phyloP scores from a whole-genome alignment of 2,888 invertebrate genomes.

The Fragum sueziense region DNA sequence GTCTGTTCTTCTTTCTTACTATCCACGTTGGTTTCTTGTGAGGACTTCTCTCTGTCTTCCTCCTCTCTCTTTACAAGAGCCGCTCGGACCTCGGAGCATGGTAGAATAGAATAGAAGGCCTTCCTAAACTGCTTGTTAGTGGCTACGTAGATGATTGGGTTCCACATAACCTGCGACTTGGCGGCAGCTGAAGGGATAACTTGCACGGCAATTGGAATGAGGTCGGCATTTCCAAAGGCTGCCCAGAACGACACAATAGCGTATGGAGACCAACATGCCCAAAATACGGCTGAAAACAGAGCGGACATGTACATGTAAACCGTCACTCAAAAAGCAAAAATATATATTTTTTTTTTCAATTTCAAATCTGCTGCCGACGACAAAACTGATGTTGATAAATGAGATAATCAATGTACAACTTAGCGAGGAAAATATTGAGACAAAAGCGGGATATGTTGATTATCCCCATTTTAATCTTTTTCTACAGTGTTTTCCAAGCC shows the following conservation, averaged over 20 bases:
- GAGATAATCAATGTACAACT: no score
- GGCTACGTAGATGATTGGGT: conserved; percentile 75
- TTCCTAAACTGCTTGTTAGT: conserved; percentile 71
- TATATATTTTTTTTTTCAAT: no score
- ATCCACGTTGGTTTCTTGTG: conserved; percentile 35
- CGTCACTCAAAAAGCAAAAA: no score
- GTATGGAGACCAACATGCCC: conserved; percentile 74
- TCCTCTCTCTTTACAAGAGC: conserved; percentile 37
- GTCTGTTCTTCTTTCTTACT: conserved; percentile 16
- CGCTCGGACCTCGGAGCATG: conserved; percentile 42
- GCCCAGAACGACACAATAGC: conserved; percentile 70
- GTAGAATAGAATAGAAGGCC: conserved; percentile 62
- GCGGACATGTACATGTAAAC: no score
- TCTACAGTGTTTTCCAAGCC: no score
- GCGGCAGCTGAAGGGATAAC: conserved; percentile 71
- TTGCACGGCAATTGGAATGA: conserved; percentile 59
- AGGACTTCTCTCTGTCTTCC: conserved; percentile 26
- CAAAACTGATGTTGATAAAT: no score
- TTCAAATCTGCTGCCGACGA: no score
- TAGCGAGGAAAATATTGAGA: no score
- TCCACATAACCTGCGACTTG: conserved; percentile 72
- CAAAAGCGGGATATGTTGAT: no score
- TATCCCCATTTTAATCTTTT: no score
- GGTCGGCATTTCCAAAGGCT: conserved; percentile 61
- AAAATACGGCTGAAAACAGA: conserved; percentile 66